A percentile compares a stretch with the other conserved stretches of the same genome.
These are phyloP conservation scores for Mormyrus proboscirostris DNA, from an alignment of 2,797 vertebrate genomes.

Conservation along the genomic window DNA sequence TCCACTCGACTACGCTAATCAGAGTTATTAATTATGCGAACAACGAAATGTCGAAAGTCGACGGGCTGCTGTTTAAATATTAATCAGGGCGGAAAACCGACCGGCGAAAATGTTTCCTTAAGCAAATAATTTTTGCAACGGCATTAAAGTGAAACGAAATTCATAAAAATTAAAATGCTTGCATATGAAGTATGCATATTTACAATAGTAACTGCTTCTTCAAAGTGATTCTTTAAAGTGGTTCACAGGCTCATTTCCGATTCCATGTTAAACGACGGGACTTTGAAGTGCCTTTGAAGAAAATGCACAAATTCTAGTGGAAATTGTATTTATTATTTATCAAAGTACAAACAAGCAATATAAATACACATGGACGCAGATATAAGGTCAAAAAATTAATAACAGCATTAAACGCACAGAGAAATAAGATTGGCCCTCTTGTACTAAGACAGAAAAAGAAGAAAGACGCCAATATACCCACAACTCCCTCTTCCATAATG, in stretches of 20 bases:
- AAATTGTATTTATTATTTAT: not conserved
- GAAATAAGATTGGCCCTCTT: not conserved
- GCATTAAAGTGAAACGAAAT: not conserved
- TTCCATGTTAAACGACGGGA: not conserved
- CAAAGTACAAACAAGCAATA: constrained; percentile 4
- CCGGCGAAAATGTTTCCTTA: not conserved
- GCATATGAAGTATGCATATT: not conserved
- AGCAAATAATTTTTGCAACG: not conserved
- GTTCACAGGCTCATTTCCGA: not conserved
- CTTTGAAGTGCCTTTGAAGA: not conserved
- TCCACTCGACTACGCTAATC: not conserved
- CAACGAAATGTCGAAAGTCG: not conserved
- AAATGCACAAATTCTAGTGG: not conserved
- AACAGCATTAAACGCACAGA: not conserved
- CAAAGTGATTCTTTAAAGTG: not conserved
- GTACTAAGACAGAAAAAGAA: not conserved
- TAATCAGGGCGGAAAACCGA: not conserved
- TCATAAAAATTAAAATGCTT: not conserved
- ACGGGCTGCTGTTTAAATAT: not conserved
- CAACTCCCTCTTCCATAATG: not conserved
- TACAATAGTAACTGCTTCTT: not conserved
- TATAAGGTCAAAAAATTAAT: not conserved
- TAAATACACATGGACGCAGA: not conserved
- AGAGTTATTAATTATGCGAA: not conserved
- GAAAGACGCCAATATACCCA: not conserved